phyloP scores from a whole-genome alignment of 2,888 invertebrate genomes.

The Temnothorax ravouxi region DNA sequence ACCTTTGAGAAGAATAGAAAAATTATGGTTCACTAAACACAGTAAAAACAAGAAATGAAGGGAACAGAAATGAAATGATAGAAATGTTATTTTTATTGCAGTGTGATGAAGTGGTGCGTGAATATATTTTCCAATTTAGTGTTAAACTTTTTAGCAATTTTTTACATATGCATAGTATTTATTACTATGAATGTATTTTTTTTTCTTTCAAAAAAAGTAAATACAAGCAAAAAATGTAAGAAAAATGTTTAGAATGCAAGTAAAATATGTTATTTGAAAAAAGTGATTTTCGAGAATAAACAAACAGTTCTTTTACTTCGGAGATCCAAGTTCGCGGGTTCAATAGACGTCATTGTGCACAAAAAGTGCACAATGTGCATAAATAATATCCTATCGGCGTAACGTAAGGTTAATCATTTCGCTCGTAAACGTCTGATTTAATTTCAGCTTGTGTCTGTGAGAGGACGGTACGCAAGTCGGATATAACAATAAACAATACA shows the following conservation, averaged over 20 bases:
- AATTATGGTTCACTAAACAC: constrained; percentile 13
- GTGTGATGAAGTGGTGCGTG: background rate
- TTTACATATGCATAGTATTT: background rate
- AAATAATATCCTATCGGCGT: background rate
- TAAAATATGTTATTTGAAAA: background rate
- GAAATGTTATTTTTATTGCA: background rate
- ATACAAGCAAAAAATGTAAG: background rate
- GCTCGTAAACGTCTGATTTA: constrained; percentile 1
- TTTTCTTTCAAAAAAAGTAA: background rate
- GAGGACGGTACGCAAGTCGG: background rate
- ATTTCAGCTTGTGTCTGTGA: background rate
- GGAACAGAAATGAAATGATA: background rate
- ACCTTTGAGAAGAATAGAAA: background rate
- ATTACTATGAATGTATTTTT: background rate
- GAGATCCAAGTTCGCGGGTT: background rate
- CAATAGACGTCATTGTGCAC: background rate
- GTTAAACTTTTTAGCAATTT: background rate
- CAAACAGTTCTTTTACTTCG: background rate
- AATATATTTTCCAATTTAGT: background rate
- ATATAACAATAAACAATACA: constrained; percentile 18
- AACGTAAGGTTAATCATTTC: background rate
- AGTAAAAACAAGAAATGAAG: background rate
- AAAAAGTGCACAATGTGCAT: background rate
- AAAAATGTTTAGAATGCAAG: background rate
- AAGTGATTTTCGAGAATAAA: background rate